Evolutionary conservation across 2,113 vertebrate genomes (phyloP), one percentile per base, ranked within the genome.

Genomic region (Romanogobio albipinnatus): DNA sequence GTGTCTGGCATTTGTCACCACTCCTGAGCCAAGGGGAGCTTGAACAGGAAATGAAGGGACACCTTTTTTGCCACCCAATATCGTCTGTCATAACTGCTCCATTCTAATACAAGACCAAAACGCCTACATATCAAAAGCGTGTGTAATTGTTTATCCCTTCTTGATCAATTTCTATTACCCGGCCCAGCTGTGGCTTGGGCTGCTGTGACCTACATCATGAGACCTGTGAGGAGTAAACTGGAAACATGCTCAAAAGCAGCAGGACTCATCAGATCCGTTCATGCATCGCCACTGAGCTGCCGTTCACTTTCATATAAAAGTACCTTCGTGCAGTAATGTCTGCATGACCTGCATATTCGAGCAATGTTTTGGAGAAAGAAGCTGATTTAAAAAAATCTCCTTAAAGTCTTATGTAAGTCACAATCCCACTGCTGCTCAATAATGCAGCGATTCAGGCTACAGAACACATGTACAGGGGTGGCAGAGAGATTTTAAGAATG

Each of bases 1-100:
- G 87, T 86, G 66, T 88, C 89, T 90, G 89, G 89, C 87, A 82
- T 88, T 90, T 87, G 81, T 90, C 87, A 86, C 81, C 83, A 62
- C 76, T 29, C 80, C 82, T 76, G 78, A 85, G 83, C 85, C 79
- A 85, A 87, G 62, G 81, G 70, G 88, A 89, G 29, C 62, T 84
- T 62, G 45, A 82, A 75, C 62, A 88, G 84, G 86, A 88, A 87
- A 86, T 84, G 77, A 81, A 90, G 76, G 47, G 81, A 84, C 74
- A 82, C 49, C 84, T 86, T 84, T 79, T 70, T 61, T 84, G 70
- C 76, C 85, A 43, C 78, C 85, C 14, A 78, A 61, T 56, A 76
- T 82, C 64, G 71, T 76, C 77, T 53, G 71, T 87, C 84, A 88
- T 49, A 85, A 86, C 66, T 49, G 4, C 56, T 59, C 64, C 58